Base-by-base conservation (phyloP, 2,113 vertebrate genomes). In the Coturnix japonica region DNA sequence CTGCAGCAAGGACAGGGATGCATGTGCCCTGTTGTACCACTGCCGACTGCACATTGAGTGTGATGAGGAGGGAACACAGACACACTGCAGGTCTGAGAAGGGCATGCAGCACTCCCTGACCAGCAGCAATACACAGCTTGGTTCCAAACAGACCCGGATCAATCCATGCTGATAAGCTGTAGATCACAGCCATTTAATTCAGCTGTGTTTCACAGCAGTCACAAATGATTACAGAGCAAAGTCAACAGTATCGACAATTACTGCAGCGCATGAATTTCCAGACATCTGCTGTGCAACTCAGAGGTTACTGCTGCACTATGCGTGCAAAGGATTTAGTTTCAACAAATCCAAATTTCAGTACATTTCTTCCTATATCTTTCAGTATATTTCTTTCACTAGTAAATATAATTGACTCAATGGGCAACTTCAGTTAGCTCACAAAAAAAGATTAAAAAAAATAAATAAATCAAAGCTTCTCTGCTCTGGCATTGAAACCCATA, bases 211-310 rank as follows among this genome's bases (percentile, higher is more conserved):
- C 79, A 46, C 13, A 87, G 91, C 84, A 87, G 80, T 59, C 89
- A 73, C 86, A 63, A 85, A 79, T 9, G 7, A 85, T 85, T 82
- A 83, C 1, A 5, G 85, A 72, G 85, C 70, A 79, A 82, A 95
- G 81, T 74, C 94, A 95, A 92, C 61, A 87, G 73, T 69, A 93
- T 79, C 1, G 51, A 87, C 89, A 75, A 69, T 81, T 86, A 91
- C 90, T 66, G 85, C 82, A 93, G 61, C 17, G 33, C 39, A 59
- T 72, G 85, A 77, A 89, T 95, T 53, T 79, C 66, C 71, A 90
- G 71, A 60, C 71, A 59, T 92, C 61, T 70, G 66, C 74, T 83
- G 56, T 59, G 23, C 23, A 81, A 88, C 57, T 53, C 78, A 54
- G 85, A 94, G 87, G 76, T 86, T 83, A 89, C 14, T 53, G 35